Conservation (phyloP, 2,113 vertebrate genomes). For the Platichthys flesus region DNA sequence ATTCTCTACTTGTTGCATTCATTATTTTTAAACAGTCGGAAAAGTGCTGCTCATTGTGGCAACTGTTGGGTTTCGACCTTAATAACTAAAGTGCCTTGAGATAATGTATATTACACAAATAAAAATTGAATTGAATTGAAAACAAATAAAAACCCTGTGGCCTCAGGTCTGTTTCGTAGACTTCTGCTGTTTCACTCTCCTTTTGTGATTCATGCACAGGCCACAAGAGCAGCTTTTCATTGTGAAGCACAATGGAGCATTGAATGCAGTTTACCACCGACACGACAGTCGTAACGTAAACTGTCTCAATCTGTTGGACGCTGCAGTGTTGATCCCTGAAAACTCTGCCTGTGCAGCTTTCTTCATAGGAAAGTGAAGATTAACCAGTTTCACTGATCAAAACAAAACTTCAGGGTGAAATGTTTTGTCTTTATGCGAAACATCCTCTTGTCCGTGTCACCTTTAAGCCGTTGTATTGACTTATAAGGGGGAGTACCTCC, state of each 20-base stretch:
- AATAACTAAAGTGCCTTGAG: background rate
- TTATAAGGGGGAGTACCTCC: constrained; percentile 31
- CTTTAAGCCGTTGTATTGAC: constrained; percentile 27
- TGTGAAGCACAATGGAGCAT: constrained; percentile 26
- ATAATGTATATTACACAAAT: too few species aligned
- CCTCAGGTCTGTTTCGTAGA: background rate
- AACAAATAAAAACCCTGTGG: constrained; percentile 4
- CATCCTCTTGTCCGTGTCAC: constrained; percentile 23
- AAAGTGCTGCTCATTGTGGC: too few species aligned
- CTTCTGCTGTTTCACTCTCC: constrained; percentile 19
- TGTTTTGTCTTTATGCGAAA: background rate
- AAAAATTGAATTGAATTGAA: background rate
- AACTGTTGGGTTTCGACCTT: too few species aligned
- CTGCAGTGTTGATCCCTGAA: background rate
- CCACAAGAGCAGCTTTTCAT: constrained; percentile 44
- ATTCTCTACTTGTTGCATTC: background rate
- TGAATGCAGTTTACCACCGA: constrained; percentile 25
- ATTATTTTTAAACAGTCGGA: background rate
- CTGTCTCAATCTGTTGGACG: constrained; percentile 2
- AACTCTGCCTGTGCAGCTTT: background rate
- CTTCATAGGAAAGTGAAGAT: background rate
- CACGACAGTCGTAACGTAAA: background rate
- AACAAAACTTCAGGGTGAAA: background rate
- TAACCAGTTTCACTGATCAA: background rate
- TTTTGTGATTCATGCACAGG: constrained; percentile 31